Conservation (phyloP, 2,113 vertebrate species). For the Spizaetus ornatus region DNA sequence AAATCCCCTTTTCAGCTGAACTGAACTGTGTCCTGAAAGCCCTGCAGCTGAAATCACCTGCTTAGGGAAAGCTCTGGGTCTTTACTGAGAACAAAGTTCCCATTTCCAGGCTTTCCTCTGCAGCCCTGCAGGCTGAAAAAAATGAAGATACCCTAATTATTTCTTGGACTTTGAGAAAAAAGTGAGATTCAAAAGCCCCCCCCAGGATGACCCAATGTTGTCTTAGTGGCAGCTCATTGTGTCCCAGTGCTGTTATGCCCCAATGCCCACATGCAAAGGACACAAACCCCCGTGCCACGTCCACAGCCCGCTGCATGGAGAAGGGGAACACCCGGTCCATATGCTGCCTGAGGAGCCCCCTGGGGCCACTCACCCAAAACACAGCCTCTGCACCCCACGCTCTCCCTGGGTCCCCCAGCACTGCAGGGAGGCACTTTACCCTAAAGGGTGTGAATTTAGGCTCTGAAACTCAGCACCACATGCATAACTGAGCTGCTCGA, state of each 20-base stretch:
- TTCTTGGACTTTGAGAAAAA: background rate
- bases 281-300: background rate
- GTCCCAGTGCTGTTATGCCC: background rate
- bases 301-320: background rate
- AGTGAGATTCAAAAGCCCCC: background rate
- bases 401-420: background rate
- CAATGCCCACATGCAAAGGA: background rate
- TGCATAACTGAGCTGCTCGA: fast-evolving
- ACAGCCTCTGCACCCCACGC: fast-evolving
- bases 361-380: background rate
- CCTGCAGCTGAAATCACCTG: background rate
- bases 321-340: background rate
- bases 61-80: background rate
- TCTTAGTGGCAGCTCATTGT: background rate
- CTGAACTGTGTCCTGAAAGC: background rate
- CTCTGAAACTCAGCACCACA: background rate
- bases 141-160: background rate
- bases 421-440: background rate
- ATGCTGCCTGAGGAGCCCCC: background rate
- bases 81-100: background rate
- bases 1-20: background rate
- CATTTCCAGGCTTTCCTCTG: background rate
- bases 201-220: background rate
- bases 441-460: background rate
- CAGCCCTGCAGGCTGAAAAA: background rate